Base-by-base conservation (phyloP, 2,888 invertebrate genomes). In the Caenorhabditis doughertyi region DNA sequence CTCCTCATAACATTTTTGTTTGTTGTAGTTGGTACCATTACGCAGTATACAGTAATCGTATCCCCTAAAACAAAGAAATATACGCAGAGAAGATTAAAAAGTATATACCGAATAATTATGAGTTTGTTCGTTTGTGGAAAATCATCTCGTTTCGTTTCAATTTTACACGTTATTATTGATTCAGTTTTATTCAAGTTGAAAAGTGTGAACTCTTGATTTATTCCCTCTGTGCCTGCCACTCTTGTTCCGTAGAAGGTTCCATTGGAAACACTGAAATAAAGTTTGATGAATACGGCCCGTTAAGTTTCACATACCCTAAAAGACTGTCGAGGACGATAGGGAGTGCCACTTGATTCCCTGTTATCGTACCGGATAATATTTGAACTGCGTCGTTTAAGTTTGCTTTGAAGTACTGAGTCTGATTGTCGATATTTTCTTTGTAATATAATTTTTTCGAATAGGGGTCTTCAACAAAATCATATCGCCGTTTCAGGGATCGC, bases 41-140 rank as follows among this genome's bases (percentile, higher is more conserved):
- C 72, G 35, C 27, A 77, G 5, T 49, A 81, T 39, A 47, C 81
- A 81, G 49, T 74, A 81, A 39, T 81, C 81, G 13, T 72, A 13
- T 13, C 49, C 39, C 18, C 74, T 74, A 23, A 27, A 53, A 18
- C 25, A 39, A 13, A 44, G 2, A 49, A 51, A 7, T 27, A 25
- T 56, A 21, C 3, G 4, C 16, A 3, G 18, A 3, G 3, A 25
- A n/a, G 11, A 51, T 9, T 16, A 44, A 25, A 3, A n/a, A 16
- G 18, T 18, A 23, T 3, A 44, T 51, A 65, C 65, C 35, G 18
- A 11, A 65, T 29, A 35, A 65, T 65, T 8, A 65, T 1, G 18
- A 65, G 35, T 21, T 60, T 60, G 25, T 42, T 60, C 5, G 3
- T 29, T 32, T 55, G 3, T 25, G 68, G 42, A 0, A 25, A 13